phyloP scores from a whole-genome alignment of 2,113 vertebrate species.

The Fulmarus glacialis region DNA sequence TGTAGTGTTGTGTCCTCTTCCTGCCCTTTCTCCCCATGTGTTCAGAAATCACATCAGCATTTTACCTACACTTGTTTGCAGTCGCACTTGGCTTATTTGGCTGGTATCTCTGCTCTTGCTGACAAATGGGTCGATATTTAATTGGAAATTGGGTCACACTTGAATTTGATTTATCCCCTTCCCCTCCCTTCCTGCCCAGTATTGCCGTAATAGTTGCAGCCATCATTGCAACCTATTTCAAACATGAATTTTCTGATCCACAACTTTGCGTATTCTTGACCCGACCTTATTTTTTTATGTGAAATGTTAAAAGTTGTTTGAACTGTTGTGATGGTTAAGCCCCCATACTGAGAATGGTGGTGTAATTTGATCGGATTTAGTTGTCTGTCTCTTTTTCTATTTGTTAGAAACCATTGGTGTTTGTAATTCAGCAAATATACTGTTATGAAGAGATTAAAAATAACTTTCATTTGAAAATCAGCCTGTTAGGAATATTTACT shows the following conservation, averaged over 20 bases:
- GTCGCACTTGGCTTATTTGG: background rate
- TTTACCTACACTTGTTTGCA: background rate
- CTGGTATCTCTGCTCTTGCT: background rate
- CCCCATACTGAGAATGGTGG: background rate
- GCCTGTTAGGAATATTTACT: background rate
- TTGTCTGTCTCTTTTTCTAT: background rate
- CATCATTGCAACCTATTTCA: background rate
- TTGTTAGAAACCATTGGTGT: background rate
- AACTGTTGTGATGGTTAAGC: background rate
- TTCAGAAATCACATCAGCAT: background rate
- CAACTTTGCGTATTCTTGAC: background rate
- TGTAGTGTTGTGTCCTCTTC: background rate
- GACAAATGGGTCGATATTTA: background rate
- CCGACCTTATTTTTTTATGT: background rate
- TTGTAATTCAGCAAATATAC: background rate
- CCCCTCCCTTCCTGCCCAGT: background rate
- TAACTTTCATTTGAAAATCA: background rate
- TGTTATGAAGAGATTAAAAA: background rate
- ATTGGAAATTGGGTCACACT: background rate
- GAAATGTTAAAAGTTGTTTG: background rate
- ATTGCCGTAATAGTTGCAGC: background rate
- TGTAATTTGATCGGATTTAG: background rate
- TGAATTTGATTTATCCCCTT: background rate
- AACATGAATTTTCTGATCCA: background rate
- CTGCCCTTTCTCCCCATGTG: fast-evolving